Percentiles rank a stretch among this genome's conserved stretches.
phyloP scores from a whole-genome alignment of 2,113 vertebrate species.

The Seriola dumerili region DNA sequence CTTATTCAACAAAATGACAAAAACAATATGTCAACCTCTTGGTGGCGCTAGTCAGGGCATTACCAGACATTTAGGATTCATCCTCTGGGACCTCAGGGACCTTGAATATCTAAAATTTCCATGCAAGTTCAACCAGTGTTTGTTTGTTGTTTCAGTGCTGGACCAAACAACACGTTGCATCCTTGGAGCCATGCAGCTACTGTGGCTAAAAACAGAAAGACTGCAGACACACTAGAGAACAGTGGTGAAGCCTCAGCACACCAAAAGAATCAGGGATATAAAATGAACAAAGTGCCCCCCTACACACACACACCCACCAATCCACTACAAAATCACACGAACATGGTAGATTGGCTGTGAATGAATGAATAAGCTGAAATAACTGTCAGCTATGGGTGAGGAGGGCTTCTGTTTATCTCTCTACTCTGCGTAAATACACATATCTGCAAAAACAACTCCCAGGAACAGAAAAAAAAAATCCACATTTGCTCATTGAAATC shows the following conservation, averaged over 20 bases:
- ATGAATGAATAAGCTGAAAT: conserved; percentile 34
- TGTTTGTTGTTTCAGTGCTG: background rate
- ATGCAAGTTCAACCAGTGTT: background rate
- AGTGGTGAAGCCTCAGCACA: background rate
- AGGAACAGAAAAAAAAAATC: background rate
- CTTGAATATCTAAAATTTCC: background rate
- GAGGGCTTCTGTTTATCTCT: conserved; percentile 11
- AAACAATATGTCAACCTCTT: background rate
- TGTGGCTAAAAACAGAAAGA: background rate
- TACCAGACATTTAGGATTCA: background rate
- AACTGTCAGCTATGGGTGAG: background rate
- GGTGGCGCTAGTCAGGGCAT: background rate
- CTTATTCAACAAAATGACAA: no score
- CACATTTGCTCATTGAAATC: conserved; percentile 9
- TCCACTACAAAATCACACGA: background rate
- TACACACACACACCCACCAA: background rate
- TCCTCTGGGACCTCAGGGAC: background rate
- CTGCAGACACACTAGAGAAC: background rate
- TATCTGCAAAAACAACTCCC: conserved; percentile 39
- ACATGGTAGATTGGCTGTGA: conserved; percentile 18
- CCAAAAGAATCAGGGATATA: background rate
- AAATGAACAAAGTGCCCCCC: background rate
- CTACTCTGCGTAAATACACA: conserved; percentile 17
- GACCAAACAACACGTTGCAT: background rate
- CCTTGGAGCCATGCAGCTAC: background rate